Evolutionary conservation across 1,140 invertebrate genomes (phyloP).

Genomic region (Brachionus sp.): DNA sequence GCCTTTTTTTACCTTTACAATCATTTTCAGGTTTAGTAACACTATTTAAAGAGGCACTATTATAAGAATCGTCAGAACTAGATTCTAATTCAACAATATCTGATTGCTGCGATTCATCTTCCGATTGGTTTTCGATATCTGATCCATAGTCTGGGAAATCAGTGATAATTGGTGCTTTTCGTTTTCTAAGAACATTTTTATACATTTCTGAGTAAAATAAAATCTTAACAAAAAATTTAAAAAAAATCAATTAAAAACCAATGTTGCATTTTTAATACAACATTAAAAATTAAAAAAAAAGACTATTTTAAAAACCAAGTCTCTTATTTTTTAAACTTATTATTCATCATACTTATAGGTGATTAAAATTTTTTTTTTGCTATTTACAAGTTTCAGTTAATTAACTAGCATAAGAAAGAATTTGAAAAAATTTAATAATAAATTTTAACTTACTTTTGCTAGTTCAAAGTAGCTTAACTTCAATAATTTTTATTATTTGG

Average conservation of each 20-base stretch:
- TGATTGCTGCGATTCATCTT: conserved; percentile 5
- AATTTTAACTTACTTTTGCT: not conserved
- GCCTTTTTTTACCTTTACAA: conserved; percentile 5
- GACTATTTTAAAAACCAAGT: not conserved
- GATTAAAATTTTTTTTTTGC: not conserved
- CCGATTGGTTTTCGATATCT: not conserved
- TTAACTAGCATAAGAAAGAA: not conserved
- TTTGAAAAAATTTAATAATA: not conserved
- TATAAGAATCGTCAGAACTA: not conserved
- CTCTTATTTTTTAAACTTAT: not conserved
- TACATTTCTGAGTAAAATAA: not conserved
- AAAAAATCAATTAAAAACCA: not conserved
- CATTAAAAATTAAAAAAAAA: not conserved
- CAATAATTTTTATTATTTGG: too few relatives aligned
- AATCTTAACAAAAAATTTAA: not conserved
- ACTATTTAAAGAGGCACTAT: not conserved
- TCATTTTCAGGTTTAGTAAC: not conserved
- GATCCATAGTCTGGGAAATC: not conserved
- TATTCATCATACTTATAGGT: not conserved
- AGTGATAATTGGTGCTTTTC: not conserved
- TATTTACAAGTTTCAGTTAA: not conserved
- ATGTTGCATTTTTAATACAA: conserved; percentile 1
- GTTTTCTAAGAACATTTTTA: conserved; percentile 1
- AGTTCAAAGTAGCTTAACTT: not conserved
- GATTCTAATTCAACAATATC: not conserved